phyloP scores from a whole-genome alignment of 1,140 invertebrate genomes.

The Eufriesea mexicana region DNA sequence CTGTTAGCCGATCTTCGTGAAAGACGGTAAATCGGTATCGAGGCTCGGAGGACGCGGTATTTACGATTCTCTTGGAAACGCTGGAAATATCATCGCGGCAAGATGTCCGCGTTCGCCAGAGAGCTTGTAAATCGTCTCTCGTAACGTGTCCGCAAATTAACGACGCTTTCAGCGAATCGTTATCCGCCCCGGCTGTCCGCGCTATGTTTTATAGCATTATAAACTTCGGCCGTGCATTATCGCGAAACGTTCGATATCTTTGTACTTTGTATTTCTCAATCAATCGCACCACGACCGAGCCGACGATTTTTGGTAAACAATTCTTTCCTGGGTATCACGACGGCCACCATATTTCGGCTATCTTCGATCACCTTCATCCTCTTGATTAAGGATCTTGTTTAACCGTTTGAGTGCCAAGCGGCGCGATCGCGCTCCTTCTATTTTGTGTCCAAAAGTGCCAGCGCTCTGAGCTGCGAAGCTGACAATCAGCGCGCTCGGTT shows the following conservation, averaged over 20 bases:
- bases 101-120: conserved; percentile 34
- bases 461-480: no score
- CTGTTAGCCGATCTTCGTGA: background rate
- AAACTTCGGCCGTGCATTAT: conserved; percentile 46
- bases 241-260: conserved; percentile 45
- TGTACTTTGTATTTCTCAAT: conserved; percentile 51
- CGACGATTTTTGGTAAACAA: conserved; percentile 32
- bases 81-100: conserved; percentile 45
- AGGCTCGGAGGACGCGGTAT: background rate
- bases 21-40: background rate
- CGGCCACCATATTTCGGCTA: no score
- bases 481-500: no score
- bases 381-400: background rate
- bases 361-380: background rate
- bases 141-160: conserved; percentile 46
- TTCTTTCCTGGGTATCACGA: conserved; percentile 5
- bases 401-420: no score
- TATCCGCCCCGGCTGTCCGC: conserved; percentile 42
- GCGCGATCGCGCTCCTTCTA: no score
- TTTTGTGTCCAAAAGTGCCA: no score
- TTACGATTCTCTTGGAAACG: conserved; percentile 36
- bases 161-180: conserved; percentile 50
- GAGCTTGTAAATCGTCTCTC: conserved; percentile 40
- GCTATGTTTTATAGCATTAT: conserved; percentile 48
- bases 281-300: background rate